A percentile compares a stretch with the other conserved stretches of the same genome.
phyloP scores from a whole-genome alignment of 2,797 vertebrate genomes.

The Ciconia nigra region DNA sequence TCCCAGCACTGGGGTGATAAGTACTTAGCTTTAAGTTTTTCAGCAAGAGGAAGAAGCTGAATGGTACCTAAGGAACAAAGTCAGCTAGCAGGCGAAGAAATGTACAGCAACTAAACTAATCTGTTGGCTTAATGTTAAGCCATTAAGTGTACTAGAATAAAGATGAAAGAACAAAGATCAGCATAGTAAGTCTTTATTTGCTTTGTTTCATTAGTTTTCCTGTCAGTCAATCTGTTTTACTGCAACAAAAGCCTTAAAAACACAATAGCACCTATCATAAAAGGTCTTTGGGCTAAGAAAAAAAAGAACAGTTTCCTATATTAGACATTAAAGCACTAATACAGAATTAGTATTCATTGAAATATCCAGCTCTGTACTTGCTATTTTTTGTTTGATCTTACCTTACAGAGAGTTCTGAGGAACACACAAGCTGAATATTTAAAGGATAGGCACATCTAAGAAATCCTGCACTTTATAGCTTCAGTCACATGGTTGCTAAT shows the following conservation, averaged over 20 bases:
- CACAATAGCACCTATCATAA: background rate
- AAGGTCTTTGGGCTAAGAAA: background rate
- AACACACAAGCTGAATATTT: background rate
- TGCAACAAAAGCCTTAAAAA: background rate
- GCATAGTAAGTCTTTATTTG: background rate
- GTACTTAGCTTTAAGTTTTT: background rate
- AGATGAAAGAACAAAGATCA: background rate
- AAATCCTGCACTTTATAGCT: background rate
- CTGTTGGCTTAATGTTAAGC: background rate
- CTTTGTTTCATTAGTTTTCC: background rate
- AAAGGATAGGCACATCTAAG: background rate
- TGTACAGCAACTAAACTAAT: background rate
- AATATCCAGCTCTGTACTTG: background rate
- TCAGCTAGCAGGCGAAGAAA: background rate
- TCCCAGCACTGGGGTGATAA: background rate
- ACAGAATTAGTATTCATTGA: background rate
- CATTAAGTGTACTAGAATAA: background rate
- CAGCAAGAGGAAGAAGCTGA: background rate
- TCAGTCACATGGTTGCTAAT: background rate
- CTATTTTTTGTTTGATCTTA: background rate
- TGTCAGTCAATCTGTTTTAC: background rate
- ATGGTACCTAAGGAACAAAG: background rate
- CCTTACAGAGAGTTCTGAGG: background rate
- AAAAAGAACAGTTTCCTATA: background rate
- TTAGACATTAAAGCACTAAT: background rate